A percentile compares a stretch with the other conserved stretches of the same genome.
Conservation (phyloP, 1,140 invertebrate genomes). For the Nilaparvata lugens region DNA sequence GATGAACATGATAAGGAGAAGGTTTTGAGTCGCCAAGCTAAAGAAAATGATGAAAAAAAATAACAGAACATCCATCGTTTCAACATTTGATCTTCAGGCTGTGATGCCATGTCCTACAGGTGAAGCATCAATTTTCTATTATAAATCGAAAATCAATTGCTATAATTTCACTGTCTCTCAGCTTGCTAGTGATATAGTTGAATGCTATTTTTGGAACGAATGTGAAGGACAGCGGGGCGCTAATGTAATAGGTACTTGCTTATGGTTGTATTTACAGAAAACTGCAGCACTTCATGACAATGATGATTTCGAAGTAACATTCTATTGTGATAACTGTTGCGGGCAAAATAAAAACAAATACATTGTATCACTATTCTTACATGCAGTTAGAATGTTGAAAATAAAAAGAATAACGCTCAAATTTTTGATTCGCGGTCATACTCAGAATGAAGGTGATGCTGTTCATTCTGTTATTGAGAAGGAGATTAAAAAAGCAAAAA, state of each 20-base stretch:
- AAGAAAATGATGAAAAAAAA: slow-evolving; percentile 7
- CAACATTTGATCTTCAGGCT: slow-evolving; percentile 11
- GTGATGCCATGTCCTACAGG: slow-evolving; percentile 1
- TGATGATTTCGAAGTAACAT: slow-evolving; percentile 7
- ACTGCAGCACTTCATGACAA: not conserved
- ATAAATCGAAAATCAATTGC: slow-evolving; percentile 25
- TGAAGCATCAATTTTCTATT: slow-evolving; percentile 23
- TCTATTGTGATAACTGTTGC: not conserved
- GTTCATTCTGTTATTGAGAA: slow-evolving; percentile 30
- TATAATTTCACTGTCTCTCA: slow-evolving; percentile 27
- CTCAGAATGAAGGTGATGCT: slow-evolving; percentile 28
- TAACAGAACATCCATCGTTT: not conserved
- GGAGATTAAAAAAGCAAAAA: slow-evolving; percentile 24
- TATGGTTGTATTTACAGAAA: slow-evolving; percentile 28
- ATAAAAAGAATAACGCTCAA: not conserved
- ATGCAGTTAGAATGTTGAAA: not conserved
- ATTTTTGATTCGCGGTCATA: slow-evolving; percentile 27
- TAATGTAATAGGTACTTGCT: slow-evolving; percentile 36
- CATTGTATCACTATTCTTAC: not conserved
- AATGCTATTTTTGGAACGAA: slow-evolving; percentile 37
- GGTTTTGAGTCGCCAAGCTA: not conserved
- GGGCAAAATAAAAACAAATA: not conserved
- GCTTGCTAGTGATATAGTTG: slow-evolving; percentile 15
- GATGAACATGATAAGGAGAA: slow-evolving; percentile 15
- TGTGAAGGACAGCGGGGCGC: slow-evolving; percentile 34